phyloP scores from a whole-genome alignment of 2,888 invertebrate genomes.

The Drosophila eohydei region DNA sequence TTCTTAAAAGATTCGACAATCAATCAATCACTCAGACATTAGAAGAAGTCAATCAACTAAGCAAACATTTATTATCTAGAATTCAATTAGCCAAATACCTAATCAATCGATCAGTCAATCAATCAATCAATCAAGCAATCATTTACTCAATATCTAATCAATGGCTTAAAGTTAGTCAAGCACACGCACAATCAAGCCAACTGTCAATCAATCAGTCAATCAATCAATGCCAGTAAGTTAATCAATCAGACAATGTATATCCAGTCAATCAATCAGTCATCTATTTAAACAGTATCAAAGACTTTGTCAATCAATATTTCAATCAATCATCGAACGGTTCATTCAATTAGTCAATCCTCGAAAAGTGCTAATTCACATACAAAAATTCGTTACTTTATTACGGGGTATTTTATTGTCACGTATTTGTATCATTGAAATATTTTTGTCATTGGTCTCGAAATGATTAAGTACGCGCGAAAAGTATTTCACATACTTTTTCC shows the following conservation, averaged over 20 bases:
- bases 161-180: too few relatives aligned
- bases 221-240: not conserved
- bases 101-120: not conserved
- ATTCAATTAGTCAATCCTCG: not conserved
- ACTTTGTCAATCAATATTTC: not conserved
- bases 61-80: too few relatives aligned
- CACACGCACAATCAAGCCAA: too few relatives aligned
- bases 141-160: too few relatives aligned
- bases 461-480: constrained; percentile 38
- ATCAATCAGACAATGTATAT: not conserved
- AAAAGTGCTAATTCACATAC: not conserved
- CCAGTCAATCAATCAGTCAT: not conserved
- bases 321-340: not conserved
- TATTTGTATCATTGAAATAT: not conserved
- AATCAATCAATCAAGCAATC: not conserved
- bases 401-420: constrained; percentile 21
- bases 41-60: not conserved
- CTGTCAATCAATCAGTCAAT: not conserved
- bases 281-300: too few relatives aligned
- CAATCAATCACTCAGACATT: not conserved
- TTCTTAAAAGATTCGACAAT: too few relatives aligned
- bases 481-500: constrained; percentile 25
- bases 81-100: too few relatives aligned
- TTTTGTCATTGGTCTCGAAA: constrained; percentile 11
- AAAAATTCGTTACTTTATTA: not conserved